Conservation (phyloP, 2,888 invertebrate genomes). For the Pristionchus maxplancki region DNA sequence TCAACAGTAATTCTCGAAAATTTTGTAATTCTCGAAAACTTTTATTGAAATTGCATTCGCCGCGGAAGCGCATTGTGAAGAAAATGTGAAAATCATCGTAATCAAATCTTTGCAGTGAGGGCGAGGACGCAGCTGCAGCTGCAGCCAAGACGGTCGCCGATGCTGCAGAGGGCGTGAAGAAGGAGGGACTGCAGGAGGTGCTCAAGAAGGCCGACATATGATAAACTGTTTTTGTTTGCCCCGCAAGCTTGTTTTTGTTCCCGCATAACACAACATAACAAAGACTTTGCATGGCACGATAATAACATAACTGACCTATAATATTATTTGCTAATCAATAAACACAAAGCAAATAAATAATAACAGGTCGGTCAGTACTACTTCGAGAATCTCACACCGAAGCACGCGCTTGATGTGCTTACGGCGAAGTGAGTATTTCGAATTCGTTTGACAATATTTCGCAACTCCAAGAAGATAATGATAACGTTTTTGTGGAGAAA, state of each 20-base stretch:
- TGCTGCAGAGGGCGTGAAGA: not conserved
- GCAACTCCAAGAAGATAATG: no score
- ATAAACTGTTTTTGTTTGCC: conserved; percentile 30
- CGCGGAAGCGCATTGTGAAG: no score
- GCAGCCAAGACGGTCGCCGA: not conserved
- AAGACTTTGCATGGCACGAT: not conserved
- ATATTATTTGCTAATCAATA: not conserved
- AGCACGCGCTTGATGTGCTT: conserved; percentile 43
- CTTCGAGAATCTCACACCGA: conserved; percentile 40
- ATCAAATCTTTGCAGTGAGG: conserved; percentile 9
- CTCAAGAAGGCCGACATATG: not conserved
- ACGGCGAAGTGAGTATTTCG: conserved; percentile 21
- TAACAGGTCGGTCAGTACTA: conserved; percentile 12
- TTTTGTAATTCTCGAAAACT: no score
- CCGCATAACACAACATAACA: not conserved
- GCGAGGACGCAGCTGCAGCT: conserved; percentile 12
- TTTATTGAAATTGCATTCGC: no score
- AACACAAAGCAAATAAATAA: not conserved
- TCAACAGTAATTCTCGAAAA: no score
- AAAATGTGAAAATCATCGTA: no score
- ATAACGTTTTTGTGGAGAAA: no score
- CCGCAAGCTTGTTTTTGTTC: not conserved
- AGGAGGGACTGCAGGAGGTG: conserved; percentile 17
- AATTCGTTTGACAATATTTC: no score
- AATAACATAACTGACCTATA: no score